A percentile compares a stretch with the other conserved stretches of the same genome.
phyloP scores from a whole-genome alignment of 2,888 invertebrate species.

The Timema podura region DNA sequence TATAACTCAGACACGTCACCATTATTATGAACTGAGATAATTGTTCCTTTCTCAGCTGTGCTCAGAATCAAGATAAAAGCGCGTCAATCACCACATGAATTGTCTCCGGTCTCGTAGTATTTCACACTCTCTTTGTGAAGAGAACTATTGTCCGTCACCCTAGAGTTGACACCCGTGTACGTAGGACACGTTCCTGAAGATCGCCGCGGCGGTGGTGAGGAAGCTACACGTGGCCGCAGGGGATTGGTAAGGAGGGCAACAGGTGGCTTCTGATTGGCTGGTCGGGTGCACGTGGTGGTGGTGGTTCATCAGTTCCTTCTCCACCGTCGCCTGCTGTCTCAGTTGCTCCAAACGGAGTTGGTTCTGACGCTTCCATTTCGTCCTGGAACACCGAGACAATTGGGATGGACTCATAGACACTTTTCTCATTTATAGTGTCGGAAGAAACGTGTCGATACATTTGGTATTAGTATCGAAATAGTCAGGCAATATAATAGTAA shows the following conservation, averaged over 20 bases:
- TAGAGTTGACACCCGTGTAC: slow-evolving; percentile 69
- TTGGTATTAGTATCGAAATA: too few relatives aligned
- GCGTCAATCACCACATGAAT: too few relatives aligned
- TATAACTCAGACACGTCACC: too few relatives aligned
- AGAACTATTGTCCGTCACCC: background rate
- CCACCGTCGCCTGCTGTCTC: slow-evolving; percentile 75
- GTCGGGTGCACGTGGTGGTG: slow-evolving; percentile 32
- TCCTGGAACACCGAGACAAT: slow-evolving; percentile 38
- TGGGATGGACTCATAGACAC: background rate
- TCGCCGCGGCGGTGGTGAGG: slow-evolving; percentile 65
- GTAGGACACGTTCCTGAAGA: slow-evolving; percentile 69
- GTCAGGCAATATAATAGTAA: background rate
- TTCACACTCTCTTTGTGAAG: too few relatives aligned
- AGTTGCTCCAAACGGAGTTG: slow-evolving; percentile 81
- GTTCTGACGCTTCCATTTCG: slow-evolving; percentile 58
- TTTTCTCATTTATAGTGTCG: too few relatives aligned
- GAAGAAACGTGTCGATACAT: too few relatives aligned
- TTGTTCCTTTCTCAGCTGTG: too few relatives aligned
- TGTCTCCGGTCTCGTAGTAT: too few relatives aligned
- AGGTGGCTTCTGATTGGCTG: slow-evolving; percentile 40
- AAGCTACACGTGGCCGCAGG: slow-evolving; percentile 56
- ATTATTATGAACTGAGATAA: too few relatives aligned
- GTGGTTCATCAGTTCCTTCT: slow-evolving; percentile 57
- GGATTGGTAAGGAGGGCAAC: slow-evolving; percentile 36
- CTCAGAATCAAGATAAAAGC: too few relatives aligned